Evolutionary conservation across 2,888 invertebrate species (phyloP).

Genomic region (Philopedon plagiatum): DNA sequence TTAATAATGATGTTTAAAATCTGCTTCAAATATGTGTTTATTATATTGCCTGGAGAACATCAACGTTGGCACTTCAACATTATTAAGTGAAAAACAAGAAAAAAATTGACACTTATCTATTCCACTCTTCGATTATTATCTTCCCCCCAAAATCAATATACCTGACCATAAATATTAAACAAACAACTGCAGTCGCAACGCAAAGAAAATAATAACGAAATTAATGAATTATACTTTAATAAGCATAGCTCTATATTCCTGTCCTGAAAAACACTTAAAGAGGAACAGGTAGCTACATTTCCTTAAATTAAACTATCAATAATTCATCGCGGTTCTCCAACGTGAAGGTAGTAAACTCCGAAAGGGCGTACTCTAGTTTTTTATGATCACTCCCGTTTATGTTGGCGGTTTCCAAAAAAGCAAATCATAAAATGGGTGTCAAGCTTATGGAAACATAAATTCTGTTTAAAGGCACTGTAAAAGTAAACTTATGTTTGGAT

Average conservation of each 20-base stretch:
- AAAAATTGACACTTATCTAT: no score
- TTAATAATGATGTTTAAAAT: no score
- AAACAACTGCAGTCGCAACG: background rate
- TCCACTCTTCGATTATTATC: no score
- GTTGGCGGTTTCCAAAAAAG: conserved; percentile 40
- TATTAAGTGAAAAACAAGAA: no score
- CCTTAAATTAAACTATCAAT: conserved; percentile 69
- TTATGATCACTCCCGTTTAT: conserved; percentile 59
- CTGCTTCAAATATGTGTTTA: no score
- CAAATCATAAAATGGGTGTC: conserved; percentile 44
- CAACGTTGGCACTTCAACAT: no score
- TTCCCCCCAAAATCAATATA: no score
- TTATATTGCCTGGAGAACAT: no score
- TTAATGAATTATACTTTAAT: conserved; percentile 9
- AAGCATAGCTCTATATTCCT: conserved; percentile 3
- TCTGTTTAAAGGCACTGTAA: conserved; percentile 5
- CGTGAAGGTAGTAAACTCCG: conserved; percentile 64
- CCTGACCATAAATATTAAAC: no score
- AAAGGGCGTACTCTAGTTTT: conserved; percentile 60
- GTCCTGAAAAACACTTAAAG: conserved; percentile 36
- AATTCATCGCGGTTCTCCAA: conserved; percentile 64
- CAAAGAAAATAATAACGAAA: background rate
- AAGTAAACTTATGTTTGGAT: conserved; percentile 8
- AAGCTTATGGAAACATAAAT: conserved; percentile 32
- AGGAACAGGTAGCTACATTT: conserved; percentile 57